Conservation (phyloP, 2,113 vertebrate species). For the Ramphastos sulfuratus region DNA sequence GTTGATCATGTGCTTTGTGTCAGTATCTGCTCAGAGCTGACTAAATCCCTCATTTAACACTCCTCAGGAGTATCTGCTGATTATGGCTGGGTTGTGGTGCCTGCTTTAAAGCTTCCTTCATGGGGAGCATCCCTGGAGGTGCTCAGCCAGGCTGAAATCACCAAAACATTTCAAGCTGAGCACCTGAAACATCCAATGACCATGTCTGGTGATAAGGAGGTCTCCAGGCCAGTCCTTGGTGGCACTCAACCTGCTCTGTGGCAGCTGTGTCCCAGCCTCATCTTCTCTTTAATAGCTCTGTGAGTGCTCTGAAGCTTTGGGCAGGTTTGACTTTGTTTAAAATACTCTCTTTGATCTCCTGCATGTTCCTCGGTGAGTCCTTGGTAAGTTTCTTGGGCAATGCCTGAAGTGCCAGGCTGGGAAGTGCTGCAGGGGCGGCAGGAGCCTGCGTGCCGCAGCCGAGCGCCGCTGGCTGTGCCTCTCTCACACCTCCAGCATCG, state of each 20-base stretch:
- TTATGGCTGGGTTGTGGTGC: neutral
- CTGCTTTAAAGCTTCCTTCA: neutral
- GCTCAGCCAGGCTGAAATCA: neutral
- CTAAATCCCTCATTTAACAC: neutral
- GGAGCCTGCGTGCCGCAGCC: neutral
- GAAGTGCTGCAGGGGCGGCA: rapidly evolving
- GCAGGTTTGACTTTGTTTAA: neutral
- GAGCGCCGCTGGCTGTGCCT: neutral
- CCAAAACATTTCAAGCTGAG: neutral
- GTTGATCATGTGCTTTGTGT: neutral
- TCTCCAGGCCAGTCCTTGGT: neutral
- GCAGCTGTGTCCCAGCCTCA: neutral
- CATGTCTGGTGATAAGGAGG: rapidly evolving
- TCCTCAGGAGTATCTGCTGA: neutral
- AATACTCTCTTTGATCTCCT: neutral
- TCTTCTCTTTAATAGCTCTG: neutral
- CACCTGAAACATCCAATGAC: neutral
- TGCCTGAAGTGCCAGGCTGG: neutral
- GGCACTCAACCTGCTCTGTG: neutral
- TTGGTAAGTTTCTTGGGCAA: too few species aligned
- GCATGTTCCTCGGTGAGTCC: neutral
- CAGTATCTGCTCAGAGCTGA: neutral
- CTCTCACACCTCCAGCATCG: rapidly evolving
- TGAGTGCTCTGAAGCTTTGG: neutral
- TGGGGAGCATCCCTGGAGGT: neutral